A percentile compares a stretch with the other conserved stretches of the same genome.
These are phyloP conservation scores for Neoniphon sammara DNA, from an alignment of 2,797 vertebrate species.

Conservation along the genomic window DNA sequence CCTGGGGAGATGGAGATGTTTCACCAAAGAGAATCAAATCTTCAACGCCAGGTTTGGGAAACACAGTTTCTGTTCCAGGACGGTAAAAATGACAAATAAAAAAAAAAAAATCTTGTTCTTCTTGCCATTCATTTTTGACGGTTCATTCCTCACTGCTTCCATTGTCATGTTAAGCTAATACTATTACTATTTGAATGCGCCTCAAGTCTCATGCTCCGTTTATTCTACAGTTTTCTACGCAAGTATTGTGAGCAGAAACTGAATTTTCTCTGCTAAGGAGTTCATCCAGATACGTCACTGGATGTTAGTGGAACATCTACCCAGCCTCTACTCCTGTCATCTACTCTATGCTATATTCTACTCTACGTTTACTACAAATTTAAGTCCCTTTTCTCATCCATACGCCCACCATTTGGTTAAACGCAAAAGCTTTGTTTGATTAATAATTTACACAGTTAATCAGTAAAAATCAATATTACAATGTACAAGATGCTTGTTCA, in stretches of 20 bases:
- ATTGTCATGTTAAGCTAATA: slow-evolving; percentile 50
- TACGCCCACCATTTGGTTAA: slow-evolving; percentile 81
- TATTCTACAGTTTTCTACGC: slow-evolving; percentile 48
- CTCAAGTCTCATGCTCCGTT: slow-evolving; percentile 45
- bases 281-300: slow-evolving; percentile 23
- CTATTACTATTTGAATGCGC: slow-evolving; percentile 57
- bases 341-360: slow-evolving; percentile 70
- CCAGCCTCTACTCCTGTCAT: slow-evolving; percentile 34
- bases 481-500: slow-evolving; percentile 66
- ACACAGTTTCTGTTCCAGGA: slow-evolving; percentile 32
- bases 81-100: slow-evolving; percentile 29
- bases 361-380: slow-evolving; percentile 66
- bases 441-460: slow-evolving; percentile 76
- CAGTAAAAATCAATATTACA: slow-evolving; percentile 71
- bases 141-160: slow-evolving; percentile 47
- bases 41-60: slow-evolving; percentile 49
- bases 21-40: slow-evolving; percentile 28
- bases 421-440: slow-evolving; percentile 75
- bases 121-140: slow-evolving; percentile 24
- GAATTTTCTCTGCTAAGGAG: slow-evolving; percentile 32
- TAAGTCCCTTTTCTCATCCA: slow-evolving; percentile 83
- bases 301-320: slow-evolving; percentile 26
- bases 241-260: slow-evolving; percentile 31
- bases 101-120: slow-evolving; percentile 45
- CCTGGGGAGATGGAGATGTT: slow-evolving; percentile 24